Conservation (phyloP, 2,888 invertebrate genomes). For the Callyntrura guangdongensis region DNA sequence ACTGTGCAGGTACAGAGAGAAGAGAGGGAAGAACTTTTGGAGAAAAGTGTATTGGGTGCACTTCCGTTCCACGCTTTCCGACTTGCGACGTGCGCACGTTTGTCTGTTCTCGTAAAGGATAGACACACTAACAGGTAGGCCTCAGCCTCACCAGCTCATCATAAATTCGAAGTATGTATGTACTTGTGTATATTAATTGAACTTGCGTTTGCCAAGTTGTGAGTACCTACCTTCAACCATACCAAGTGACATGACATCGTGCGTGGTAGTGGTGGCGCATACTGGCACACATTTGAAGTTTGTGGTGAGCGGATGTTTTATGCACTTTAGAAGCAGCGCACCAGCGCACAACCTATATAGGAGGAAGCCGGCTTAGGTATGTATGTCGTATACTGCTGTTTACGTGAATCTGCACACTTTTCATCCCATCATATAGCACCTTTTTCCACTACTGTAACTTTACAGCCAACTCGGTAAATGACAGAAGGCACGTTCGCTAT, state of each 20-base stretch:
- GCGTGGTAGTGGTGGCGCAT: constrained; percentile 64
- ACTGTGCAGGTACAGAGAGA: not conserved
- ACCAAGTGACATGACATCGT: constrained; percentile 56
- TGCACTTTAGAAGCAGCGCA: constrained; percentile 32
- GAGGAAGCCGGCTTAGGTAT: constrained; percentile 59
- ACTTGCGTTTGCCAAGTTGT: constrained; percentile 32
- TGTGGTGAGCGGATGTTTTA: not conserved
- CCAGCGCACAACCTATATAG: constrained; percentile 44
- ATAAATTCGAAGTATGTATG: constrained; percentile 1
- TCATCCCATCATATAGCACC: constrained; percentile 49
- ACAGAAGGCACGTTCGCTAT: constrained; percentile 43
- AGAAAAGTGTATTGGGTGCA: constrained; percentile 73
- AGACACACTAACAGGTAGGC: not conserved
- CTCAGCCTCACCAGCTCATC: not conserved
- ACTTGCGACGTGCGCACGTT: constrained; percentile 40
- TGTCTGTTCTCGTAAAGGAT: constrained; percentile 18
- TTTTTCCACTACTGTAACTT: not conserved
- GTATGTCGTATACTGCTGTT: not conserved
- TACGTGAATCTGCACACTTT: constrained; percentile 32
- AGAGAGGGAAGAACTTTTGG: constrained; percentile 51
- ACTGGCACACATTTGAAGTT: constrained; percentile 36
- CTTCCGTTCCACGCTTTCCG: constrained; percentile 78
- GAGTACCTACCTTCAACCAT: not conserved
- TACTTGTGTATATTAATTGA: constrained; percentile 27
- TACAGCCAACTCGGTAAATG: too few species aligned